Base-by-base conservation (phyloP, 1,140 invertebrate genomes). In the Piezodorus guildinii region DNA sequence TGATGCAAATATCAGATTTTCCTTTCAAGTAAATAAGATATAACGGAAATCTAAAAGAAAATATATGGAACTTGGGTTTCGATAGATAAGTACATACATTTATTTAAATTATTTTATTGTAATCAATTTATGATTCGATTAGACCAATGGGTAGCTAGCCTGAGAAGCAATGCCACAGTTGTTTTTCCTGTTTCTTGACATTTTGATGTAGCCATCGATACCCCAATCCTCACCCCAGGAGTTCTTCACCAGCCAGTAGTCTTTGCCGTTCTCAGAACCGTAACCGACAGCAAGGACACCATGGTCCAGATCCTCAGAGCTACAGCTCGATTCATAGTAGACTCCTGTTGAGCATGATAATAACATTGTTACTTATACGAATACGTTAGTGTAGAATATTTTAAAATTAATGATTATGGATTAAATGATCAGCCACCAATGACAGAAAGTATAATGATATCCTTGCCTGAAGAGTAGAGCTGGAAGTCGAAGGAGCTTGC, bases 181-280 rank as follows among this genome's bases (percentile, higher is more conserved):
- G 74, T 96, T 96, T 1, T 87, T 69, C 69, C 83, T 81, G 75
- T 96, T 95, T 68, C 93, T 81, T 4, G 87, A 79, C 84, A 98
- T 96, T 75, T 86, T 85, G 68, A 96, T 88, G 78, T 91, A 96
- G 27, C 94, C 94, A 3, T 86, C 70, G 27, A 85, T 78, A 25
- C 94, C 93, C 93, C 93, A 96, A 1, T 74, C 77, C 65, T 75
- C 76, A 23, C 87, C 85, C 90, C 90, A 94, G 68, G 87, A 91
- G 72, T 92, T 91, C 72, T 90, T 90, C 3, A 90, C 83, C 1
- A 91, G 69, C 86, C 87, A 91, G 71, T 88, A 92, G 70, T 89
- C 85, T 21, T 77, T 60, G 43, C 77, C 79, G 16, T 76, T 68
- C 69, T 82, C 78, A 58, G 81, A 78, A 34, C 89, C 90, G 74